These are phyloP conservation scores for Trichogramma dendrolimi DNA, from an alignment of 2,888 invertebrate species.

Conservation along the genomic window DNA sequence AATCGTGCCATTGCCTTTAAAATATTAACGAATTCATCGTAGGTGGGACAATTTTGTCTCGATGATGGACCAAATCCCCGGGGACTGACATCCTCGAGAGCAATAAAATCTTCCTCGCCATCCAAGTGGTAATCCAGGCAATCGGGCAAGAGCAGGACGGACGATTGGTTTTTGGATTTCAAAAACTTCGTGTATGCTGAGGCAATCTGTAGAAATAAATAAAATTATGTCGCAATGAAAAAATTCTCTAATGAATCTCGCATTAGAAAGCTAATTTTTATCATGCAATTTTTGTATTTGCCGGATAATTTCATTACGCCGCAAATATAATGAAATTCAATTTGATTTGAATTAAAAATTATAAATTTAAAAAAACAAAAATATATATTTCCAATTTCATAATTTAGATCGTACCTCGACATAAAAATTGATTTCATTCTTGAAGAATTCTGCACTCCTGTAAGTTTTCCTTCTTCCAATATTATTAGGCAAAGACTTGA, in stretches of 20 bases:
- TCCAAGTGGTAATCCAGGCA: constrained; percentile 47
- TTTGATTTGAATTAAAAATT: background rate
- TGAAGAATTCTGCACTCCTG: constrained; percentile 64
- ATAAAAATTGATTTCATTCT: constrained; percentile 69
- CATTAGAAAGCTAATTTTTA: background rate
- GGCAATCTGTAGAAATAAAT: constrained; percentile 36
- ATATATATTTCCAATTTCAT: constrained; percentile 6
- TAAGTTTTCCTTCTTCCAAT: constrained; percentile 62
- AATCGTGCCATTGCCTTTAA: constrained; percentile 51
- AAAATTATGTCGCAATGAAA: background rate
- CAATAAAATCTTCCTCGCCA: constrained; percentile 52
- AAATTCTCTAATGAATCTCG: background rate
- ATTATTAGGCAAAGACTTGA: constrained; percentile 66
- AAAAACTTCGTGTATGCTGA: constrained; percentile 42
- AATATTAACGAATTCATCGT: constrained; percentile 43
- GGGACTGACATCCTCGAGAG: constrained; percentile 48
- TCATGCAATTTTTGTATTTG: background rate
- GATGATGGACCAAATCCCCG: constrained; percentile 44
- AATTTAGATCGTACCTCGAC: constrained; percentile 35
- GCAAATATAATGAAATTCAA: background rate
- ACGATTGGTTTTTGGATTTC: constrained; percentile 32
- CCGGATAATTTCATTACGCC: background rate
- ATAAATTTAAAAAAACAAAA: background rate
- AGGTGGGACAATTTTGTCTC: constrained; percentile 42
- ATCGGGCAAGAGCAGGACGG: constrained; percentile 39